phyloP scores from a whole-genome alignment of 2,888 invertebrate genomes.

The Caenorhabditis wallacei region DNA sequence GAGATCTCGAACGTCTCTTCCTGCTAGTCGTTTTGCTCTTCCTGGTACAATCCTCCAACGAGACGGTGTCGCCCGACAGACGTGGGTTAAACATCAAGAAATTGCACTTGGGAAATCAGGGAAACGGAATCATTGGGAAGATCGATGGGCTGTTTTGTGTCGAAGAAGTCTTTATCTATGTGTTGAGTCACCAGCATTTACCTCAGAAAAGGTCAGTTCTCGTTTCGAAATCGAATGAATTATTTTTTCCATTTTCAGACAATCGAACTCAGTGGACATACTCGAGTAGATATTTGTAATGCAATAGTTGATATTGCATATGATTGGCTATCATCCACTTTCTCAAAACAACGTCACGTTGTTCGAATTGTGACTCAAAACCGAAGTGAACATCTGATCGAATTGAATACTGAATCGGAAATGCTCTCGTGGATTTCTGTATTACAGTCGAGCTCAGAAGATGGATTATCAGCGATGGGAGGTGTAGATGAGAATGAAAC shows the following conservation, averaged over 20 bases:
- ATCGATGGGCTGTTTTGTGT: constrained; percentile 70
- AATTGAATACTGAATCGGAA: constrained; percentile 70
- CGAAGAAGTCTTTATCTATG: constrained; percentile 69
- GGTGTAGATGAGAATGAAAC: constrained; percentile 15
- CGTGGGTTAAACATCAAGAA: constrained; percentile 72
- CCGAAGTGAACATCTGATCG: constrained; percentile 70
- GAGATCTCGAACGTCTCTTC: constrained; percentile 70
- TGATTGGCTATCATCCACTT: constrained; percentile 68
- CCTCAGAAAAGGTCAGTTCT: constrained; percentile 65
- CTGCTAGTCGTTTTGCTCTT: constrained; percentile 64
- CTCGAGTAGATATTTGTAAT: constrained; percentile 70
- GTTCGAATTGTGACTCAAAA: constrained; percentile 70
- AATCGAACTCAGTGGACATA: constrained; percentile 55
- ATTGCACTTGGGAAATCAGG: constrained; percentile 68
- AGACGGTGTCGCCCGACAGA: constrained; percentile 61
- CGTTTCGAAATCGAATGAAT: no score
- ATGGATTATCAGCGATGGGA: constrained; percentile 6
- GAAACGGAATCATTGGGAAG: constrained; percentile 72
- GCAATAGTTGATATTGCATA: constrained; percentile 75
- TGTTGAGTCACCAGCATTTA: constrained; percentile 63
- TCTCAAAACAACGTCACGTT: constrained; percentile 68
- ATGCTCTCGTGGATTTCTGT: constrained; percentile 75
- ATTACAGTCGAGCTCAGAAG: constrained; percentile 69
- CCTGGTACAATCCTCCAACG: constrained; percentile 60
- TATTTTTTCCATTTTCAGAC: constrained; percentile 58